These are phyloP conservation scores for Chelon labrosus DNA, from an alignment of 2,797 vertebrate genomes.

Conservation along the genomic window DNA sequence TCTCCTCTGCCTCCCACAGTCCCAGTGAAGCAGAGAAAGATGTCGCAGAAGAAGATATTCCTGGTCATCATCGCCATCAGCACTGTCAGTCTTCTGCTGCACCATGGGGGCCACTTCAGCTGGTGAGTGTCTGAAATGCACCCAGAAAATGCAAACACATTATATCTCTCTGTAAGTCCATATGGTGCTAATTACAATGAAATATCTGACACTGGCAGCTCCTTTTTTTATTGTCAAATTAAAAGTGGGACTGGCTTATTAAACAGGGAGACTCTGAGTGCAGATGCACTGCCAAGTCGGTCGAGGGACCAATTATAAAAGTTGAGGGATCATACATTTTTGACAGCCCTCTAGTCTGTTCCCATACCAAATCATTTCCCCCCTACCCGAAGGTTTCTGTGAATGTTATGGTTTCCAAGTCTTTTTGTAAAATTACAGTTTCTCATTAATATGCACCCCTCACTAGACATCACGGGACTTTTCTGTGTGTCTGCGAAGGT, in stretches of 20 bases:
- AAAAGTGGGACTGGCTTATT: slow-evolving; percentile 11
- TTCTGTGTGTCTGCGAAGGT: too few relatives aligned
- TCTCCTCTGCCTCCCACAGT: slow-evolving; percentile 45
- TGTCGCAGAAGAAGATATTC: slow-evolving; percentile 89
- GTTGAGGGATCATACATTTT: slow-evolving; percentile 23
- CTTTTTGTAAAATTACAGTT: background rate
- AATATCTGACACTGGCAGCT: slow-evolving; percentile 3
- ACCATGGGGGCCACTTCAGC: slow-evolving; percentile 85
- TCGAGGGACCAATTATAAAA: slow-evolving; percentile 63
- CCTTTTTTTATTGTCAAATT: slow-evolving; percentile 31
- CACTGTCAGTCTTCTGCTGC: slow-evolving; percentile 87
- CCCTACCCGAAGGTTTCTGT: background rate
- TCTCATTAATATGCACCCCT: too few relatives aligned
- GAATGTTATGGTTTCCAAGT: slow-evolving; percentile 4
- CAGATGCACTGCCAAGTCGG: background rate
- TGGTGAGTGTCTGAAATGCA: slow-evolving; percentile 81
- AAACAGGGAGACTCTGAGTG: slow-evolving; percentile 11
- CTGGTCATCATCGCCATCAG: slow-evolving; percentile 85
- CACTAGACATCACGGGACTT: too few relatives aligned
- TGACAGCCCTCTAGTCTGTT: slow-evolving; percentile 32
- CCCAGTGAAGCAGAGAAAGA: slow-evolving; percentile 60
- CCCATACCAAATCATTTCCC: background rate
- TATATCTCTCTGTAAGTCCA: slow-evolving; percentile 12
- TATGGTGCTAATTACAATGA: slow-evolving; percentile 24
- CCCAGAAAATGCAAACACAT: slow-evolving; percentile 25